Conservation (phyloP, 2,113 vertebrate species). For the Sinocyclocheilus grahami region DNA sequence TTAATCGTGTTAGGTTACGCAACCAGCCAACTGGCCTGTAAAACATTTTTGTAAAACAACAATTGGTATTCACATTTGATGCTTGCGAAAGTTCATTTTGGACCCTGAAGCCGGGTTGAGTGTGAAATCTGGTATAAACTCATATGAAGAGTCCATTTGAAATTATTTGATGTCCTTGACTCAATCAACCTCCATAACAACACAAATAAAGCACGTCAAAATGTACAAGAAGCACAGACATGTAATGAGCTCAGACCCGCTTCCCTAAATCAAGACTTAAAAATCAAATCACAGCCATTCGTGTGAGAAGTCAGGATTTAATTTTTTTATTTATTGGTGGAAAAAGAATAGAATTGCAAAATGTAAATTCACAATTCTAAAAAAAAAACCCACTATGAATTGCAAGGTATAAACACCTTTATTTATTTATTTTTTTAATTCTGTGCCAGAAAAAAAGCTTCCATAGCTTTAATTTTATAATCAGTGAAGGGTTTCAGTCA, state of each 20-base stretch:
- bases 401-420: too few species aligned
- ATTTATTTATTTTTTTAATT: background rate
- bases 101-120: background rate
- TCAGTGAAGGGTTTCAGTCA: background rate
- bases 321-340: too few species aligned
- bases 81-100: background rate
- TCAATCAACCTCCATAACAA: conserved; percentile 14
- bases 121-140: background rate
- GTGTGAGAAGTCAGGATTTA: too few species aligned
- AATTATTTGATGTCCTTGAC: background rate
- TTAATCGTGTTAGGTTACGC: background rate
- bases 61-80: background rate
- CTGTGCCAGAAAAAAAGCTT: too few species aligned
- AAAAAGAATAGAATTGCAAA: too few species aligned
- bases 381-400: too few species aligned
- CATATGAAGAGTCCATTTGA: background rate
- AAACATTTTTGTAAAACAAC: background rate
- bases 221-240: conserved; percentile 10
- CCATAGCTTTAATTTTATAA: too few species aligned
- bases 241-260: background rate
- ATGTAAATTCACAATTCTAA: too few species aligned
- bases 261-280: background rate
- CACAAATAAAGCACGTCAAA: background rate
- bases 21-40: too few species aligned
- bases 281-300: background rate